phyloP scores from a whole-genome alignment of 2,797 vertebrate species.

The Falco concolor region DNA sequence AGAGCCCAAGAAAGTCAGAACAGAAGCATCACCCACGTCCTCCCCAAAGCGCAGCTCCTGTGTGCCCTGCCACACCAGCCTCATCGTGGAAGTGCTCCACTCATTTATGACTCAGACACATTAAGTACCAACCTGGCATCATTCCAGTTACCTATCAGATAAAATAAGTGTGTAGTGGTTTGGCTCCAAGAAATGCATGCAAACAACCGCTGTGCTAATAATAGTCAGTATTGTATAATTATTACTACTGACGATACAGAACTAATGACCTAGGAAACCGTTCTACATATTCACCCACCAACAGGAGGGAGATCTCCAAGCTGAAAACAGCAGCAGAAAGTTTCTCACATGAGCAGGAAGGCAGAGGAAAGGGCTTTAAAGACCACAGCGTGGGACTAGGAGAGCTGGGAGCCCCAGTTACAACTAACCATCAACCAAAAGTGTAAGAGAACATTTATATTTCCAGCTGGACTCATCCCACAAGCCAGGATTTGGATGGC shows the following conservation, averaged over 20 bases:
- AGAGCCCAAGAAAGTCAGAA: neutral
- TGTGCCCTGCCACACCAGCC: neutral
- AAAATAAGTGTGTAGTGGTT: neutral
- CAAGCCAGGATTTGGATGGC: neutral
- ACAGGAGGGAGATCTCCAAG: neutral
- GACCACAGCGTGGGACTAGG: neutral
- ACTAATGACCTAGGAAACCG: neutral
- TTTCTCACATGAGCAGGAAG: accelerated
- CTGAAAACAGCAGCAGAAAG: neutral
- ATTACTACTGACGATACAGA: neutral
- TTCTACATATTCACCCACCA: neutral
- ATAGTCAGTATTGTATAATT: neutral
- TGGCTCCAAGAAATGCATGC: neutral
- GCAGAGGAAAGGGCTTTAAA: neutral
- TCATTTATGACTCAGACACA: neutral
- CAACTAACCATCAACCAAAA: neutral
- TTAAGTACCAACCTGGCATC: neutral
- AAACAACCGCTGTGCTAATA: neutral
- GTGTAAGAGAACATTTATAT: neutral
- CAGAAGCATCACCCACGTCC: neutral
- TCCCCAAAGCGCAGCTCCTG: accelerated
- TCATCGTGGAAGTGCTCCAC: accelerated
- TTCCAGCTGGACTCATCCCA: neutral
- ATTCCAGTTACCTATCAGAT: neutral
- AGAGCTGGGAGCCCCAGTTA: neutral